A percentile compares a stretch with the other conserved stretches of the same genome.
phyloP scores from a whole-genome alignment of 2,888 invertebrate genomes.

The Euplagia quadripunctaria region DNA sequence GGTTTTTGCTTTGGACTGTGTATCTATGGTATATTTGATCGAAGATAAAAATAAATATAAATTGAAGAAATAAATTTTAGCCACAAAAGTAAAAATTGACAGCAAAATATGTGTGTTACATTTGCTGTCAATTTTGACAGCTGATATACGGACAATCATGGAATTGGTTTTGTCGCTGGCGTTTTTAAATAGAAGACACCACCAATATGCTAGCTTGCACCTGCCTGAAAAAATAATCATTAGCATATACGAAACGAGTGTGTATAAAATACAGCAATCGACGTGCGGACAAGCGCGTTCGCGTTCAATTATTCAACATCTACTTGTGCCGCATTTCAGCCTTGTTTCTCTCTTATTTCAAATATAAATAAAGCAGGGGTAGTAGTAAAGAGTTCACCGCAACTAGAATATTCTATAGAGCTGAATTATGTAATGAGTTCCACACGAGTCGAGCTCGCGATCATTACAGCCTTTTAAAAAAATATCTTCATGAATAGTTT shows the following conservation, averaged over 20 bases:
- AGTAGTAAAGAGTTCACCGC: constrained; percentile 32
- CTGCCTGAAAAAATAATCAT: background rate
- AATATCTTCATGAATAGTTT: constrained; percentile 12
- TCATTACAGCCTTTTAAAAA: constrained; percentile 24
- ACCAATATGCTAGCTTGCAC: background rate
- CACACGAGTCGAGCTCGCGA: constrained; percentile 43
- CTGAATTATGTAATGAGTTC: constrained; percentile 47
- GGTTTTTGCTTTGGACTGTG: too few relatives aligned
- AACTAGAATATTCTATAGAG: constrained; percentile 53
- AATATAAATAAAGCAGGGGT: constrained; percentile 40
- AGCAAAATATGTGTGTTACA: too few relatives aligned
- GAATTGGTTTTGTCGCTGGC: too few relatives aligned
- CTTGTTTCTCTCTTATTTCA: constrained; percentile 44
- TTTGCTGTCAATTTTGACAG: background rate
- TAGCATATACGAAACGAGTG: background rate
- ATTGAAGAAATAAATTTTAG: constrained; percentile 23
- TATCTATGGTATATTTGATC: too few relatives aligned
- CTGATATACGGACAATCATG: background rate
- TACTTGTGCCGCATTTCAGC: constrained; percentile 32
- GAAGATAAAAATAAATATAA: too few relatives aligned
- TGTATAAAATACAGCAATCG: constrained; percentile 18
- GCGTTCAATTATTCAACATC: constrained; percentile 48
- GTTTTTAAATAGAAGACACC: background rate
- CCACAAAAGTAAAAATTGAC: background rate
- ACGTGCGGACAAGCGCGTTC: constrained; percentile 21